A percentile compares a stretch with the other conserved stretches of the same genome.
These are phyloP conservation scores for Drosophila lowei DNA, from an alignment of 1,140 invertebrate species.

Conservation along the genomic window DNA sequence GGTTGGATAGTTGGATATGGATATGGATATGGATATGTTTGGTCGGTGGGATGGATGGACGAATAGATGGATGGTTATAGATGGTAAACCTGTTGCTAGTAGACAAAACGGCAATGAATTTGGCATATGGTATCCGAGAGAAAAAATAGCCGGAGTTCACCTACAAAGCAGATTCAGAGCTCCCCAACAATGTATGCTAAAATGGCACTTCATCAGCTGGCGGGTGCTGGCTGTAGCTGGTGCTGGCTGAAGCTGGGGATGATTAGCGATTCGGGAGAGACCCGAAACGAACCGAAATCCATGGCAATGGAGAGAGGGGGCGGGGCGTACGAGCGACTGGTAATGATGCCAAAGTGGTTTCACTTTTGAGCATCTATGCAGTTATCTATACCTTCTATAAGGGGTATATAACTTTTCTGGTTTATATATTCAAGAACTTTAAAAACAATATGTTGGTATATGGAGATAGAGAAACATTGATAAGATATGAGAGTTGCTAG, in stretches of 20 bases:
- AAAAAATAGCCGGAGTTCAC: slow-evolving; percentile 23
- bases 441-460: no score
- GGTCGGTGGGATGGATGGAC: slow-evolving; percentile 14
- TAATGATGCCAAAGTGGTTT: slow-evolving; percentile 68
- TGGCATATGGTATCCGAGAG: no score
- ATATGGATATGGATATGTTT: slow-evolving; percentile 13
- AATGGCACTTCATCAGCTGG: slow-evolving; percentile 59
- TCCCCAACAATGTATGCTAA: slow-evolving; percentile 65
- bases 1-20: background rate
- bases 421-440: no score
- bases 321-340: slow-evolving; percentile 25
- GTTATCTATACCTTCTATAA: slow-evolving; percentile 14
- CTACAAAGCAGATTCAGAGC: slow-evolving; percentile 54
- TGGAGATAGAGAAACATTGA: no score
- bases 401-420: background rate
- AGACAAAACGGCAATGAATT: background rate
- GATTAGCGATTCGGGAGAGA: slow-evolving; percentile 43
- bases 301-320: slow-evolving; percentile 1
- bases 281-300: slow-evolving; percentile 41
- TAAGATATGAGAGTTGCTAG: no score
- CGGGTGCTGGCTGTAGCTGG: background rate
- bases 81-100: slow-evolving; percentile 57
- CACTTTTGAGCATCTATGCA: slow-evolving; percentile 57
- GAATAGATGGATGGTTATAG: slow-evolving; percentile 6
- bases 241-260: slow-evolving; percentile 6